These are phyloP conservation scores for Psylliodes chrysocephalus DNA, from an alignment of 2,888 invertebrate species.

Conservation along the genomic window DNA sequence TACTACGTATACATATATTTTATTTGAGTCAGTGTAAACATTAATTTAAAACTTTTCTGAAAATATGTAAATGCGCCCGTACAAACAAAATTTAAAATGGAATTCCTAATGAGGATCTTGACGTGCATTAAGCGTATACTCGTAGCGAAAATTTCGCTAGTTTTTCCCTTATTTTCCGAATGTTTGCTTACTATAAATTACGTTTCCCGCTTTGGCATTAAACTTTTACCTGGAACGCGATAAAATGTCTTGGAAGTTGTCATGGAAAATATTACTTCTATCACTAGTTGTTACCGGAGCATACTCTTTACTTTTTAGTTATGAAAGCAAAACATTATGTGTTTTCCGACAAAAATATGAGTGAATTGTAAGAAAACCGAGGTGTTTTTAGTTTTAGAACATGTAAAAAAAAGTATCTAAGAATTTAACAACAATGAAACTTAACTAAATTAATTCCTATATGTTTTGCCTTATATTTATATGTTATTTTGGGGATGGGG, in stretches of 20 bases:
- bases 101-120: constrained; percentile 18
- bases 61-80: constrained; percentile 15
- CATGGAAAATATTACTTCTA: neutral
- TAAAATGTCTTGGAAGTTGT: neutral
- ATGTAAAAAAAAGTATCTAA: no score
- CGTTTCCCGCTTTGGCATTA: constrained; percentile 2
- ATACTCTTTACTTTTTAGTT: no score
- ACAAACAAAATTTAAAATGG: constrained; percentile 23
- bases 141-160: neutral
- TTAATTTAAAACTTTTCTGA: constrained; percentile 16
- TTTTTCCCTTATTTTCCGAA: neutral
- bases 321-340: no score
- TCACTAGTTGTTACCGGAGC: no score
- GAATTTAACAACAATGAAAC: no score
- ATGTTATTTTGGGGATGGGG: no score
- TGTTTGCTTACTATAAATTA: neutral
- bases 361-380: no score
- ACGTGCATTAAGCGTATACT: constrained; percentile 16
- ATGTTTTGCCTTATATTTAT: no score
- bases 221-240: constrained; percentile 8
- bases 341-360: no score
- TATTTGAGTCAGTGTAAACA: constrained; percentile 2
- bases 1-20: constrained; percentile 3
- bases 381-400: no score
- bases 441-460: no score